These are phyloP conservation scores for Euzophera pinguis DNA, from an alignment of 2,888 invertebrate genomes.

Conservation along the genomic window DNA sequence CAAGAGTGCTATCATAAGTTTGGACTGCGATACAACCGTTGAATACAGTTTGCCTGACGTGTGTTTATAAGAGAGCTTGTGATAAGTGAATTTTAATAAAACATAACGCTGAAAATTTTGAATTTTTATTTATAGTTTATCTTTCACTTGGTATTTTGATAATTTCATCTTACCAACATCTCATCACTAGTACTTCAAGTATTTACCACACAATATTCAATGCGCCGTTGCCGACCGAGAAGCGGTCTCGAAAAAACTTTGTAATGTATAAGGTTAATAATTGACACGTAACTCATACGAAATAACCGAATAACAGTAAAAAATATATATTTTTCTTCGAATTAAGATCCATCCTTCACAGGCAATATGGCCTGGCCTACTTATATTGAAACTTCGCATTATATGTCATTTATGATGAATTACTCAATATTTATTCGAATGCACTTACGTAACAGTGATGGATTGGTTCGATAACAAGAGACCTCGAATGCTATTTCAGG, in stretches of 20 bases:
- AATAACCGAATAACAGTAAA: too few species aligned
- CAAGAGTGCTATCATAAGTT: constrained; percentile 37
- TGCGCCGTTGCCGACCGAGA: too few species aligned
- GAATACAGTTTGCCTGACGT: constrained; percentile 61
- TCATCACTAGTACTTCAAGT: too few species aligned
- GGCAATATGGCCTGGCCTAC: too few species aligned
- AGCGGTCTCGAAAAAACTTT: too few species aligned
- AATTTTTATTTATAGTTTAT: not conserved
- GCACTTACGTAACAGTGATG: constrained; percentile 11
- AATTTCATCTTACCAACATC: too few species aligned
- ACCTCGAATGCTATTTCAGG: constrained; percentile 11
- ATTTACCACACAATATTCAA: too few species aligned
- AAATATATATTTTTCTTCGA: too few species aligned
- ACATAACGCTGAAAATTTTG: not conserved
- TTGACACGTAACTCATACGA: too few species aligned
- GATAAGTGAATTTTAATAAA: not conserved
- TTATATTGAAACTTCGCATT: not conserved
- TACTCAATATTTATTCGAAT: constrained; percentile 8
- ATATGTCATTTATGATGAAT: constrained; percentile 1
- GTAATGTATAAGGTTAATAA: too few species aligned
- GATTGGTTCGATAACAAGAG: constrained; percentile 9
- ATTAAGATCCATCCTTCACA: not conserved
- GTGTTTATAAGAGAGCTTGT: constrained; percentile 31
- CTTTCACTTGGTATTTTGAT: too few species aligned
- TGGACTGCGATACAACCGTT: constrained; percentile 49